phyloP scores from a whole-genome alignment of 2,113 vertebrate genomes.

The Nansenia antarctica region DNA sequence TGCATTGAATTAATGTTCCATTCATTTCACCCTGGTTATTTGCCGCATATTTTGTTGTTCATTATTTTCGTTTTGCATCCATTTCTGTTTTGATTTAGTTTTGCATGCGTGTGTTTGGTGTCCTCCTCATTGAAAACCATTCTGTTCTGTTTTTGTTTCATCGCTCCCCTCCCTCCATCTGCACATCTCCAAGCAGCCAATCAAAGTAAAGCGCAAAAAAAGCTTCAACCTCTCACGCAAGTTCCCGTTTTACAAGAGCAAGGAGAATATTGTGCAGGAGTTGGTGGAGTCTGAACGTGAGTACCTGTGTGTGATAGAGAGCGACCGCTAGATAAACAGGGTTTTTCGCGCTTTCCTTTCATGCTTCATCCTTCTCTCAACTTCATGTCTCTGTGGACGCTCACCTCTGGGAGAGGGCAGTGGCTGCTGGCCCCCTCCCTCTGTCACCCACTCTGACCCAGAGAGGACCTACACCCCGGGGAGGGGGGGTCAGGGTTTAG shows the following conservation, averaged over 20 bases:
- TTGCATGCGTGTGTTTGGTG: constrained; percentile 63
- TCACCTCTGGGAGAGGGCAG: constrained; percentile 53
- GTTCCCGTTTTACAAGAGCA: constrained; percentile 99
- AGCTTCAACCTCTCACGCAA: constrained; percentile 99
- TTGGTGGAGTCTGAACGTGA: constrained; percentile 96
- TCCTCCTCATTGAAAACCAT: constrained; percentile 77
- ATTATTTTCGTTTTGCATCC: constrained; percentile 47
- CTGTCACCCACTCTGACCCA: constrained; percentile 48
- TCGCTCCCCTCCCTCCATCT: constrained; percentile 65
- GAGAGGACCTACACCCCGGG: constrained; percentile 47
- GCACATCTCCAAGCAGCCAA: constrained; percentile 86
- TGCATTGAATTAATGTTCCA: constrained; percentile 39
- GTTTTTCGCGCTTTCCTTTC: constrained; percentile 41
- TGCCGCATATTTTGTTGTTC: constrained; percentile 56
- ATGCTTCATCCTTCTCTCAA: constrained; percentile 60
- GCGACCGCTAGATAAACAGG: too few relatives aligned
- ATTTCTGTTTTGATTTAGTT: constrained; percentile 48
- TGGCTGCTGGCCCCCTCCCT: constrained; percentile 46
- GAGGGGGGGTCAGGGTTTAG: constrained; percentile 38
- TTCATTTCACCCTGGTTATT: constrained; percentile 60
- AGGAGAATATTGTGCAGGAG: constrained; percentile 99
- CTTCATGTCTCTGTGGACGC: constrained; percentile 65
- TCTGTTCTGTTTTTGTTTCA: constrained; percentile 67
- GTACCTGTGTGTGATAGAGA: constrained; percentile 77
- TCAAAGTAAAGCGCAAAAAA: constrained; percentile 99